phyloP scores from a whole-genome alignment of 2,797 vertebrate species.

The Carcharodon carcharias region DNA sequence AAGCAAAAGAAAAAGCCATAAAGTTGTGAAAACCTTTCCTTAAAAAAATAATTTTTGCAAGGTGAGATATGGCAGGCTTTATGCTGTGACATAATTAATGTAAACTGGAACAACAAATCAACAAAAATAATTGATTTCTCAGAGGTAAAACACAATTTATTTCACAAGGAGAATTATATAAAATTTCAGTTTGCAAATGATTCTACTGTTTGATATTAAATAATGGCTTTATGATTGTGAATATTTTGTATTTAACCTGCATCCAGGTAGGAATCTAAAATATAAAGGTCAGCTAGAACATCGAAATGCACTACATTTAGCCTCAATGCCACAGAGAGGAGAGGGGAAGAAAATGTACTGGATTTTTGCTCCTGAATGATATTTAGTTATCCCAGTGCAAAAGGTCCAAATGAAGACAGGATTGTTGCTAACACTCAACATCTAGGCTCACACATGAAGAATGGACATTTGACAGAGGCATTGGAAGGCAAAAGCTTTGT shows the following conservation, averaged over 20 bases:
- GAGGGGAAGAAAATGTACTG: background rate
- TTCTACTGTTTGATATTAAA: background rate
- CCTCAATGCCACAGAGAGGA: background rate
- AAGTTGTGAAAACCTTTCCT: background rate
- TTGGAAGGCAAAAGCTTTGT: background rate
- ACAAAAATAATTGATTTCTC: background rate
- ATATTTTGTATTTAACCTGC: background rate
- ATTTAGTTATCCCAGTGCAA: background rate
- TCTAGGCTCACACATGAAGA: background rate
- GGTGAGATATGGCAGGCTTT: background rate
- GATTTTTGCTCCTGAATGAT: background rate
- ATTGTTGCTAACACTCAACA: background rate
- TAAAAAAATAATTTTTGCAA: slow-evolving; percentile 4
- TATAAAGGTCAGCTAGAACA: background rate
- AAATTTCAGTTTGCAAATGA: background rate
- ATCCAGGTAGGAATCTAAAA: background rate
- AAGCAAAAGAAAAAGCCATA: slow-evolving; percentile 12
- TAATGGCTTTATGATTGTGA: background rate
- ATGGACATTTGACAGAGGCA: background rate
- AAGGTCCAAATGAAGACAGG: background rate
- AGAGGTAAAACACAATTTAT: slow-evolving; percentile 25
- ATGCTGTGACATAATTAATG: slow-evolving; percentile 4
- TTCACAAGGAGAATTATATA: background rate
- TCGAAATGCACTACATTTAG: background rate
- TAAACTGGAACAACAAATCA: background rate